phyloP scores from a whole-genome alignment of 2,113 vertebrate genomes.

The Chaetura pelagica region DNA sequence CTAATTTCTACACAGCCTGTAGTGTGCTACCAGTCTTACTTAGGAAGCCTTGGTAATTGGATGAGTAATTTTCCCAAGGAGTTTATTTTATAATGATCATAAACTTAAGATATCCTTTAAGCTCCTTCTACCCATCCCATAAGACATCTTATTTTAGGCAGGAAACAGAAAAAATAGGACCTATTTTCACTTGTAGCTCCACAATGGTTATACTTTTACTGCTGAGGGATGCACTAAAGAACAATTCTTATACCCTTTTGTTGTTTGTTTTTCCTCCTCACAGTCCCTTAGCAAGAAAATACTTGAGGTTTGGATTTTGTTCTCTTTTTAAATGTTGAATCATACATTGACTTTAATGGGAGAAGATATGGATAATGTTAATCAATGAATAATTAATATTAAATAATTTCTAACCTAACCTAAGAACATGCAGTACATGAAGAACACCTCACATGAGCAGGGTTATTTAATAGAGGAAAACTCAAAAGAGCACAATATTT shows the following conservation, averaged over 20 bases:
- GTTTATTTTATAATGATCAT: neutral
- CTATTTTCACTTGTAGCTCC: neutral
- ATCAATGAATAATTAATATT: slow-evolving; percentile 46
- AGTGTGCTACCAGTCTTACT: neutral
- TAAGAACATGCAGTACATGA: neutral
- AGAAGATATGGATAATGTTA: neutral
- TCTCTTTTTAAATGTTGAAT: slow-evolving; percentile 32
- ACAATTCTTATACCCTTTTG: neutral
- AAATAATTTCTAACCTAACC: neutral
- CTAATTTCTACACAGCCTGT: neutral
- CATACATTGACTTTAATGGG: neutral
- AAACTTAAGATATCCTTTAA: neutral
- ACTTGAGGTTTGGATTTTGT: neutral
- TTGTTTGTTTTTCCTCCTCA: neutral
- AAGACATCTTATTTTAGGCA: neutral
- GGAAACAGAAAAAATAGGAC: neutral
- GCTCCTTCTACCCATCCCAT: neutral
- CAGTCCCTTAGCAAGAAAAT: neutral
- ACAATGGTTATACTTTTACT: neutral
- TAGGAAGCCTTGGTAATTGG: neutral
- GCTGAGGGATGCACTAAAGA: neutral
- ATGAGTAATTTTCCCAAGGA: neutral
- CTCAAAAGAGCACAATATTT: neutral
- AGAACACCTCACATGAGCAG: neutral
- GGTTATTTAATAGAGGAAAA: neutral